Conservation (phyloP, 2,797 vertebrate genomes). For the Phoeniculus purpureus region DNA sequence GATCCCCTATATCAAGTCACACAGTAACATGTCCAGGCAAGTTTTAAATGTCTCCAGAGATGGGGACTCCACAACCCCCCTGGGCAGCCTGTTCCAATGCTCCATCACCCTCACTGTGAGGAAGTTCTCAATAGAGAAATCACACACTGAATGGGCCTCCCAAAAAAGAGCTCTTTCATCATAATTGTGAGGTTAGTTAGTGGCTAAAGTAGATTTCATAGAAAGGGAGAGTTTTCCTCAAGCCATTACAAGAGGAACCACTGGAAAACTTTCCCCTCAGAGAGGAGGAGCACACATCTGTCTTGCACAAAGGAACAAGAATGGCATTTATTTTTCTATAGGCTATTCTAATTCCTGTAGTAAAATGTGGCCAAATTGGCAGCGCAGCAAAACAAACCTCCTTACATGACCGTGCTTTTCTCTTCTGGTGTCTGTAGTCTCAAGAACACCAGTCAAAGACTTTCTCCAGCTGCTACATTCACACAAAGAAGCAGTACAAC, state of each 20-base stretch:
- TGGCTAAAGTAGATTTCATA: neutral
- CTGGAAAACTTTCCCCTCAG: neutral
- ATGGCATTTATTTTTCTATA: neutral
- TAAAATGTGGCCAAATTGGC: neutral
- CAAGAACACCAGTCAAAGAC: slow-evolving; percentile 12
- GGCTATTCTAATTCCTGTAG: neutral
- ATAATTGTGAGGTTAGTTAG: neutral
- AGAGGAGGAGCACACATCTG: neutral
- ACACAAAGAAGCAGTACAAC: slow-evolving; percentile 53
- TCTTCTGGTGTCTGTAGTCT: neutral
- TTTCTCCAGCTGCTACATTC: slow-evolving; percentile 29
- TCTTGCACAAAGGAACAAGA: neutral
- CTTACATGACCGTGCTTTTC: neutral
- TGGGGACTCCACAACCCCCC: too few species aligned
- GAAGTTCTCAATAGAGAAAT: neutral
- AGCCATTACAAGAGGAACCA: neutral
- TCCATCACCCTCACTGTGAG: too few species aligned
- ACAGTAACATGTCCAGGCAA: too few species aligned
- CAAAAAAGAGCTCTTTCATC: neutral
- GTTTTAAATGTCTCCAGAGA: too few species aligned
- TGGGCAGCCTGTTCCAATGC: too few species aligned
- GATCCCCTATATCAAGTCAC: too few species aligned
- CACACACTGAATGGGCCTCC: neutral
- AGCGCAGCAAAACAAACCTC: slow-evolving; percentile 18
- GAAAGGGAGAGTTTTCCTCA: neutral